phyloP scores from a whole-genome alignment of 2,797 vertebrate genomes.

The Yasuhikotakia modesta region DNA sequence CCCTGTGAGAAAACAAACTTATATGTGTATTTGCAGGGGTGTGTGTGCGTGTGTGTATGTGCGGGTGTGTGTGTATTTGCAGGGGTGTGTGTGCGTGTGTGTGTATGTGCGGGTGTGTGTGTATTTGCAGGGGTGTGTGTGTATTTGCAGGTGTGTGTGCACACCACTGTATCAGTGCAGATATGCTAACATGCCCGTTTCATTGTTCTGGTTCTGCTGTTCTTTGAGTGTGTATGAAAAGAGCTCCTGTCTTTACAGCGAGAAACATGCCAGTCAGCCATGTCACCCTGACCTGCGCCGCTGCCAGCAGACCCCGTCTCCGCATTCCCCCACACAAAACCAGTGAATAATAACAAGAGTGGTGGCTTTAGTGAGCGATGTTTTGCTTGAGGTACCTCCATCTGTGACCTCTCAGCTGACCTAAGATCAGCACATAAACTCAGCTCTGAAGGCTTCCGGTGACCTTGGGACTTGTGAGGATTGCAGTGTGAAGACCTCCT shows the following conservation, averaged over 20 bases:
- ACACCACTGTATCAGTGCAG: slow-evolving; percentile 65
- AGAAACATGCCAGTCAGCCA: slow-evolving; percentile 46
- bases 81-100: no score
- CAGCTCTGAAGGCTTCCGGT: slow-evolving; percentile 16
- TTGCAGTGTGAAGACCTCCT: slow-evolving; percentile 11
- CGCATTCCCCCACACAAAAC: slow-evolving; percentile 44
- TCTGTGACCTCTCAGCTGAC: neutral
- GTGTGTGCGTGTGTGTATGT: no score
- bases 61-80: no score
- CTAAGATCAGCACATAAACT: slow-evolving; percentile 32
- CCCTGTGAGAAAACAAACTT: neutral
- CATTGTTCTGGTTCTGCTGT: slow-evolving; percentile 63
- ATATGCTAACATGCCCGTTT: slow-evolving; percentile 67
- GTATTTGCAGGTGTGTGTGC: no score
- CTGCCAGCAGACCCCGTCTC: slow-evolving; percentile 51
- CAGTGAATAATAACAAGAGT: slow-evolving; percentile 15
- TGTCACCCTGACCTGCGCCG: slow-evolving; percentile 42
- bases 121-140: no score
- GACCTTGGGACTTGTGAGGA: slow-evolving; percentile 15
- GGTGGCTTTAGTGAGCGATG: slow-evolving; percentile 14
- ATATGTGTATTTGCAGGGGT: no score
- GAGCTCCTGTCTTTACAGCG: slow-evolving; percentile 45
- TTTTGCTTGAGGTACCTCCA: slow-evolving; percentile 23
- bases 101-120: no score
- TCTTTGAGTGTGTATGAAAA: slow-evolving; percentile 51